Conservation (phyloP, 2,797 vertebrate genomes). For the Tadarida brasiliensis region DNA sequence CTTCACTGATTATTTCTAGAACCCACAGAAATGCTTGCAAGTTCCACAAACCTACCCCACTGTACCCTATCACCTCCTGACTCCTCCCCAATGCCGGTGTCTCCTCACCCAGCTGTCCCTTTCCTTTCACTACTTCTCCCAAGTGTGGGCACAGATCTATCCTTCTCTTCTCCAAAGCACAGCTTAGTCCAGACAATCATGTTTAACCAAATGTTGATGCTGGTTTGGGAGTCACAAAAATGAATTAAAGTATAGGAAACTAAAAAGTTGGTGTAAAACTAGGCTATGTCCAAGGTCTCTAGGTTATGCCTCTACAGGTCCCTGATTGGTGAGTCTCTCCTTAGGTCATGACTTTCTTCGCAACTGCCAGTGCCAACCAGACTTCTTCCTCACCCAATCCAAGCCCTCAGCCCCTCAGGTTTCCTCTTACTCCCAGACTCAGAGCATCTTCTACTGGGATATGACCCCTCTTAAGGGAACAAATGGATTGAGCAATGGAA, state of each 20-base stretch:
- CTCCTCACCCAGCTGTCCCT: neutral
- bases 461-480: neutral
- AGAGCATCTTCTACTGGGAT: neutral
- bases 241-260: neutral
- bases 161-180: neutral
- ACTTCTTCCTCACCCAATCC: neutral
- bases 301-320: neutral
- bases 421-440: neutral
- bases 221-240: neutral
- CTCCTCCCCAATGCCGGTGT: neutral
- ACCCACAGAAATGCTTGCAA: neutral
- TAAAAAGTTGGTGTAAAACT: neutral
- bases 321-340: neutral
- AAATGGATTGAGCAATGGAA: neutral
- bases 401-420: neutral
- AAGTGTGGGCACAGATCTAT: neutral
- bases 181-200: neutral
- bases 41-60: neutral
- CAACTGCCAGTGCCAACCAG: neutral
- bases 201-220: slow-evolving; percentile 4
- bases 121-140: neutral
- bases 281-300: neutral
- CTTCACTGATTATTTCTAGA: neutral
- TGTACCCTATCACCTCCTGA: neutral
- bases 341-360: neutral